phyloP scores from a whole-genome alignment of 2,888 invertebrate genomes.

The Lithosia quadra region DNA sequence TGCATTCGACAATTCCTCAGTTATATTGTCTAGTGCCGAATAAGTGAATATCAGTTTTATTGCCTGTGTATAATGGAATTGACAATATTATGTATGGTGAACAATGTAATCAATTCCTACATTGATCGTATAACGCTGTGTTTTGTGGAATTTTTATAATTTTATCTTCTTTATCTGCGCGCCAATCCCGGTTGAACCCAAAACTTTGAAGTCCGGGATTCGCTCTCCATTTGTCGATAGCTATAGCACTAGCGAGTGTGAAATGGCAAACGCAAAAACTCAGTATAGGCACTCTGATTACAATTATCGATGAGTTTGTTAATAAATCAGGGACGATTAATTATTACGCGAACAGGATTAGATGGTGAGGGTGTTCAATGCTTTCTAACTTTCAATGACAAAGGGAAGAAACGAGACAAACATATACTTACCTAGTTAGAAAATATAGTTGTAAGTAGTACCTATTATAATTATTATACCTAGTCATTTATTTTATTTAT shows the following conservation, averaged over 20 bases:
- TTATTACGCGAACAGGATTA: not conserved
- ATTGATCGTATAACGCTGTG: not conserved
- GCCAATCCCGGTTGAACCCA: too few species aligned
- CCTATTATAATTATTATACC: too few species aligned
- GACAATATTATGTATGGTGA: slow-evolving; percentile 13
- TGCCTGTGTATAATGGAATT: slow-evolving; percentile 29
- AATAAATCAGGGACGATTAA: not conserved
- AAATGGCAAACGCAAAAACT: too few species aligned
- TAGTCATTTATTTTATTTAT: too few species aligned
- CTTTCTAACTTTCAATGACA: not conserved
- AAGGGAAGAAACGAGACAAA: too few species aligned
- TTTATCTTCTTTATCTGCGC: too few species aligned
- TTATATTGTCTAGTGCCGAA: slow-evolving; percentile 47
- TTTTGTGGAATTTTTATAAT: too few species aligned
- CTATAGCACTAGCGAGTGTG: too few species aligned
- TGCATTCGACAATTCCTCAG: slow-evolving; percentile 60
- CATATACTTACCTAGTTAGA: too few species aligned
- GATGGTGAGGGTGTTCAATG: not conserved
- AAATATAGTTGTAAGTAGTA: too few species aligned
- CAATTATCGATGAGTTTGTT: not conserved
- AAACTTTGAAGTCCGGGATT: too few species aligned
- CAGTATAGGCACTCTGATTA: not conserved
- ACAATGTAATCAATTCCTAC: not conserved
- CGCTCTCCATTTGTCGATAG: too few species aligned
- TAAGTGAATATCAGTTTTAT: slow-evolving; percentile 46